These are phyloP conservation scores for Tolypeutes matacus DNA, from an alignment of 2,797 vertebrate genomes.

Conservation along the genomic window DNA sequence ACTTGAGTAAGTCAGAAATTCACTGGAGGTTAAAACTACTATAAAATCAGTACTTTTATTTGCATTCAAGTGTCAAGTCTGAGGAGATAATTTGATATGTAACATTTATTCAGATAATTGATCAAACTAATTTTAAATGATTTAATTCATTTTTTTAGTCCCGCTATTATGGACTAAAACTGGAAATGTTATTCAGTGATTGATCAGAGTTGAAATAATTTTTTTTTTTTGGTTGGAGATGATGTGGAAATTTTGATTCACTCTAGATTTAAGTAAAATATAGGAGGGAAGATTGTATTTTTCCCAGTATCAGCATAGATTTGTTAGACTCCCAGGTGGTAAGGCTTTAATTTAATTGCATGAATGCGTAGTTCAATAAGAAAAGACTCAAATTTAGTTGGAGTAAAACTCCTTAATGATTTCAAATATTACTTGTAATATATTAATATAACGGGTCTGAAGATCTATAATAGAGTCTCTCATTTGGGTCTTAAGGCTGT, in stretches of 20 bases:
- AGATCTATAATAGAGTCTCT: slow-evolving; percentile 81
- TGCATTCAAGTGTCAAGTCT: slow-evolving; percentile 43
- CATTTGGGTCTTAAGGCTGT: slow-evolving; percentile 81
- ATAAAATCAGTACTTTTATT: slow-evolving; percentile 53
- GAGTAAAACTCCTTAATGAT: slow-evolving; percentile 83
- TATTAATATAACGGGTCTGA: slow-evolving; percentile 77
- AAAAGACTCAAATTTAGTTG: slow-evolving; percentile 79
- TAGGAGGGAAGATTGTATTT: slow-evolving; percentile 55
- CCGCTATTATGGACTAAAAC: background rate
- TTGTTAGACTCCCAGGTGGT: slow-evolving; percentile 78
- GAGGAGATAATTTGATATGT: slow-evolving; percentile 47
- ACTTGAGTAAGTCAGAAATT: slow-evolving; percentile 36
- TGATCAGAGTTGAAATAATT: slow-evolving; percentile 52
- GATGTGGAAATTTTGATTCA: slow-evolving; percentile 39
- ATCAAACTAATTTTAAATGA: slow-evolving; percentile 63
- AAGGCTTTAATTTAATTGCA: slow-evolving; percentile 83
- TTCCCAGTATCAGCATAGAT: slow-evolving; percentile 67
- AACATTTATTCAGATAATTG: slow-evolving; percentile 65
- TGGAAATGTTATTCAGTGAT: slow-evolving; percentile 18
- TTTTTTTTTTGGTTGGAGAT: slow-evolving; percentile 5
- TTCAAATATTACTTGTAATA: slow-evolving; percentile 79
- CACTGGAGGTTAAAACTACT: background rate
- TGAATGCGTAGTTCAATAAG: slow-evolving; percentile 79
- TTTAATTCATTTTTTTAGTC: slow-evolving; percentile 59
- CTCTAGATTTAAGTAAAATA: slow-evolving; percentile 65